Evolutionary conservation across 2,113 vertebrate genomes (phyloP).

Genomic region (Lepisosteus oculatus): DNA sequence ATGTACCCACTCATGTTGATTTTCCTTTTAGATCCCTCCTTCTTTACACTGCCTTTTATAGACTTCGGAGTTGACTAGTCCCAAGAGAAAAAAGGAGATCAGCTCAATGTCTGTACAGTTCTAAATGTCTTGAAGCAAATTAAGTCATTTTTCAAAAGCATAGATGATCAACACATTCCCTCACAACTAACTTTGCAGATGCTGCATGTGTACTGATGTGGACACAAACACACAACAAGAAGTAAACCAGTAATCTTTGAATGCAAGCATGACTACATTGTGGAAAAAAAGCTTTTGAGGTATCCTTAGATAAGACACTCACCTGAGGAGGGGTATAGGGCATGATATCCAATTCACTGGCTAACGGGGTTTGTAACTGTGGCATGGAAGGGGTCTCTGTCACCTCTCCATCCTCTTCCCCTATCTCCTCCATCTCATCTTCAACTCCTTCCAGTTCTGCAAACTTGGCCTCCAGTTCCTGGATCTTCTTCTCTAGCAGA

Average conservation of each 20-base stretch:
- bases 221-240: too few species aligned
- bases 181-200: too few species aligned
- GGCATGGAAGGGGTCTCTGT: slow-evolving; percentile 79
- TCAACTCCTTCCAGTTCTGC: slow-evolving; percentile 90
- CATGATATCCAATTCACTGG: slow-evolving; percentile 88
- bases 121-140: too few species aligned
- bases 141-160: too few species aligned
- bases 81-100: too few species aligned
- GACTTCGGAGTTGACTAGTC: slow-evolving; percentile 89
- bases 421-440: slow-evolving; percentile 92
- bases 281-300: too few species aligned
- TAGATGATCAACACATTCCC: too few species aligned
- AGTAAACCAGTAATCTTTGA: too few species aligned
- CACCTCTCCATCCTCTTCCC: slow-evolving; percentile 89
- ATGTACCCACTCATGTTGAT: slow-evolving; percentile 99
- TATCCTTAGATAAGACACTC: neutral
- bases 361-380: slow-evolving; percentile 81
- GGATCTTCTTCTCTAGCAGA: slow-evolving; percentile 93
- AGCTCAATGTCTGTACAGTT: too few species aligned
- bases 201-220: too few species aligned
- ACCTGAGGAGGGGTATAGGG: slow-evolving; percentile 94
- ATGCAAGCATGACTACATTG: too few species aligned
- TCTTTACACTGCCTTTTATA: slow-evolving; percentile 89
- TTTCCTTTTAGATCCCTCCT: slow-evolving; percentile 95
- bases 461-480: slow-evolving; percentile 95